Base-by-base conservation (phyloP, 2,888 invertebrate species). In the Leptinotarsa tumamoca region DNA sequence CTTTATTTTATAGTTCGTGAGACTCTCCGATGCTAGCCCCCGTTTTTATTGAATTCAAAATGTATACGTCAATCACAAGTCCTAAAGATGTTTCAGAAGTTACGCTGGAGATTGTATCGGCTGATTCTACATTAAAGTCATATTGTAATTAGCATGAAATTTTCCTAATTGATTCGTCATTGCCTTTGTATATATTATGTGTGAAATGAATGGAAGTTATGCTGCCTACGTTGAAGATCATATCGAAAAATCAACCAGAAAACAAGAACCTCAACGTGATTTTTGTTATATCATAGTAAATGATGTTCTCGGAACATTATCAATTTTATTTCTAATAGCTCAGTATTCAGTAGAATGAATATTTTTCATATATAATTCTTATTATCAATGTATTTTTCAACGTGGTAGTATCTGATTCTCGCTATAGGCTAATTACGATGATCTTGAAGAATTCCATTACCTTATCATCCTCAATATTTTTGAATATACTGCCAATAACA, bases 71-170 rank as follows among this genome's bases (percentile, higher is more conserved):
- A 79, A 79, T 79, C 79, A 78, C 68, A 67, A 73, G 71, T 67
- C 76, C 68, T 67, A 72, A 61, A 76, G 71, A 76, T 77, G 75
- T 68, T 70, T 78, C 76, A 72, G 68, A 78, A 75, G 78, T 75
- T 75, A 80, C 80, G 77, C 76, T 78, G 74, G 18, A 74, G 80
- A 79, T 80, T 56, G 63, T 72, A 79, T 80, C 80, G 74, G 14
- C 58, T 56, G 79, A 78, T 80, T 74, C 75, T 72, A 79, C 79
- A 80, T 82, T 82, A 82, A 82, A 82, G 75, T 80, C 81, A 83
- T 81, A 82, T 80, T 72, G 79, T 82, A 80, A 82, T 81, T 82
- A 82, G 78, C 78, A 74, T 80, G 74, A 80, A 81, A 80, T 72
- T 69, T 66, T 67, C 68, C 71, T 80, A 79, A 80, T 80, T 80